Evolutionary conservation across 2,113 vertebrate genomes (phyloP), one percentile per base, ranked within the genome.

Genomic region (Ptyas mucosa): DNA sequence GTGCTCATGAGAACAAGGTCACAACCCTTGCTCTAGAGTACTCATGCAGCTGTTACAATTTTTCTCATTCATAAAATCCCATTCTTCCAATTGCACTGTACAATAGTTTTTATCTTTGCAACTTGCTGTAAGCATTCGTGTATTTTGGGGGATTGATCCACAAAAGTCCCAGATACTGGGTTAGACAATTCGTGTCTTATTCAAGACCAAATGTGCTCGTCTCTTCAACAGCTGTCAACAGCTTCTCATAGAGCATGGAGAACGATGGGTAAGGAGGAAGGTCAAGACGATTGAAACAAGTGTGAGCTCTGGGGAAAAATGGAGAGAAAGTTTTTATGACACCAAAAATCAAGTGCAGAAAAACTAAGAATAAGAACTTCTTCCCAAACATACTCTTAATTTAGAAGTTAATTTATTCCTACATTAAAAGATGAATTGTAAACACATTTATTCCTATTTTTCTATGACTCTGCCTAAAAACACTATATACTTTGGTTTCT

Each of bases 191-290:
- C 95, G 94, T 88, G 87, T 96, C 92, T 98, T 96, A 99, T 97
- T 99, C 99, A 93, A 99, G 98, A 96, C 99, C 99, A 92, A 99
- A 99, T 26, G 99, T 99, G 97, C 99, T 99, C 2, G 99, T 99
- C 94, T 99, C 99, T 97, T 99, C 99, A 11, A 99, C 99, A 18
- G 99, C 99, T 15, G 99, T 99, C 95, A 99, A 97, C 97, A 99
- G 97, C 97, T 99, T 99, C 97, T 99, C 99, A 55, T 99, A 99
- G 53, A 99, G 97, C 99, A 99, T 99, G 96, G 99, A 99, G 97
- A 99, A 99, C 89, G 99, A 99, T 5, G 99, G 98, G 94, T 99
- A 99, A 0, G 99, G 99, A 5, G 99, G 99, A 85, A 99, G 98
- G 97, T 99, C 99, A 97, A 99, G 98, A 26, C 99, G 98, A 96